Evolutionary conservation across 2,888 invertebrate genomes (phyloP), one percentile per base, ranked within the genome.

Genomic region (Erebia ligea): DNA sequence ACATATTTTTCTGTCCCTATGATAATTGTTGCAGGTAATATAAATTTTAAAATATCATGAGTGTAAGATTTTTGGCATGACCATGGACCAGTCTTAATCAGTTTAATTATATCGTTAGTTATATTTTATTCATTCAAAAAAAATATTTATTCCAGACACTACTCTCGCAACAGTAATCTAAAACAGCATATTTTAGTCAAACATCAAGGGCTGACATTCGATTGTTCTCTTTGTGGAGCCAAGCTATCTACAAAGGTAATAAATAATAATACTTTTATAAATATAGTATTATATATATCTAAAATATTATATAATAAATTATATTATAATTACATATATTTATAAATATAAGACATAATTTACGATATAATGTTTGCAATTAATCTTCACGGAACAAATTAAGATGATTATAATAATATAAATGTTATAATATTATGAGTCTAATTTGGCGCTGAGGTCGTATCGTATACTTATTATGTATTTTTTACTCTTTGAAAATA

Each of bases 81-180:
- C 34, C 34, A 34, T 57, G 25, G 13, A 21, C 21, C 13, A 25
- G 57, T 57, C 8, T 48, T 15, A 48, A 5, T 48, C 4, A 9
- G 48, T 13, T 13, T 5, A 48, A 48, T 48, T 48, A 13, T 48
- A 5, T 13, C 15, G 48, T 48, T 48, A 13, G 15, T 50, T 1
- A n/a, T n/a, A n/a, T 50, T 50, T 50, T 48, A n/a, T 50, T n/a
- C 0, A 48, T 13, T 48, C 5, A 15, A 54, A 54, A 34, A 34
- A 45, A 42, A 19, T 19, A 52, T 17, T 69, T 68, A 67, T 88
- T 85, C 50, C 85, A 92, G 94, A 63, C 82, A 84, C 69, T 95
- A 95, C 81, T 85, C 89, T 6, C 93, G 92, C 73, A 93, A 93
- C 75, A 91, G 88, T 57, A 95, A 95, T 86, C 86, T 95, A 21